Evolutionary conservation across 2,888 invertebrate genomes (phyloP), one percentile per base, ranked within the genome.

Genomic region (Carpatolechia fugitivella): DNA sequence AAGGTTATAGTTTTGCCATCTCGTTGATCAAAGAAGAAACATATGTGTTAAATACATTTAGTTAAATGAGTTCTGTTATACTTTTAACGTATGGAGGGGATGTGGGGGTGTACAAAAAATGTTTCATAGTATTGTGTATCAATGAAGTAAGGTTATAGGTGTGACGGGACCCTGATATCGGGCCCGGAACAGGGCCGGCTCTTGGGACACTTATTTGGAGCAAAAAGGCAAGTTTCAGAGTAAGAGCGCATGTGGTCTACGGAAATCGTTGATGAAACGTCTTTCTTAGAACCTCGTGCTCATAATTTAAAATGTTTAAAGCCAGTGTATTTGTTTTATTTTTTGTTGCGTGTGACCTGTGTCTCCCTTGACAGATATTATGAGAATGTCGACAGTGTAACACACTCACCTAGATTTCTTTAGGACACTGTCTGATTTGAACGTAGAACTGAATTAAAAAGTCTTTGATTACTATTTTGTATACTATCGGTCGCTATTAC

Each of bases 1-100:
- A 84, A 84, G 82, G 83, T 86, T 87, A 85, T 87, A 85, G 78
- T 56, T 87, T 87, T 85, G 86, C 89, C 88, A 83, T 89, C 46
- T 55, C 87, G 89, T 90, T 89, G 82, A 86, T 80, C 85, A 86
- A 86, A 85, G 82, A 85, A 65, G 75, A 74, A 78, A 78, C 76
- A 83, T 77, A 82, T 83, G 83, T 86, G 84, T 87, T 86, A 76
- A 75, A 76, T 78, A 77, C 76, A 79, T 86, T 88, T 84, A 88
- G 86, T 87, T 87, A 80, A 58, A 76, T 77, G 80, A 85, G 81
- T 85, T 84, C 83, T 84, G 86, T 86, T 86, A 86, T 84, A 84
- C 80, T 84, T 83, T 82, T 82, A 77, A 70, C 47, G 54, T 46
- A 35, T 29, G 31, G 48, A 40, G 30, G 38, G 47, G 38, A 36